A percentile compares a stretch with the other conserved stretches of the same genome.
Conservation (phyloP, 2,797 vertebrate species). For the Sternotherus odoratus region DNA sequence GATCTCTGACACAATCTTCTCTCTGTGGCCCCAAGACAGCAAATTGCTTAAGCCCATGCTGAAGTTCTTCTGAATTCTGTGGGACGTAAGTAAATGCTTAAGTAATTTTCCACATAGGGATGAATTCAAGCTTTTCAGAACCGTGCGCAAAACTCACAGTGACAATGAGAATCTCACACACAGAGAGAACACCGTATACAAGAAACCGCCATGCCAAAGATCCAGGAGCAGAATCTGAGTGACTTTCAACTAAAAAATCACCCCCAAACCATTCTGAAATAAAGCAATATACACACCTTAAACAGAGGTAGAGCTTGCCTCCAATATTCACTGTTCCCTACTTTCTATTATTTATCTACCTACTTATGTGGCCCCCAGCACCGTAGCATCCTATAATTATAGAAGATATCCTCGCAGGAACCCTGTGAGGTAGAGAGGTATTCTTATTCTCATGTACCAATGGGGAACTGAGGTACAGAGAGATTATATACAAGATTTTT, state of each 20-base stretch:
- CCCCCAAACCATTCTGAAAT: not conserved
- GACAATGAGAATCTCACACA: not conserved
- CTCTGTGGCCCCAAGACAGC: not conserved
- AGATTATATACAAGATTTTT: not conserved
- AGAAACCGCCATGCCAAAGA: not conserved
- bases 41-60: not conserved
- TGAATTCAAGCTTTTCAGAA: not conserved
- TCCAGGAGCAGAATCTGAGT: not conserved
- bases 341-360: not conserved
- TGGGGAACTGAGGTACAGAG: not conserved
- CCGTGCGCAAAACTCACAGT: not conserved
- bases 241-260: not conserved
- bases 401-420: not conserved
- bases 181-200: not conserved
- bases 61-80: not conserved
- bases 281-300: not conserved
- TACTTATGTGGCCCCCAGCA: not conserved
- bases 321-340: not conserved
- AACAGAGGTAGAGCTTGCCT: not conserved
- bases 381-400: not conserved
- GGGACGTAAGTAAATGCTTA: not conserved
- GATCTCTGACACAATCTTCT: not conserved
- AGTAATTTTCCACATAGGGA: not conserved
- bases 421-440: not conserved
- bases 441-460: not conserved